Evolutionary conservation across 1,140 invertebrate species (phyloP).

Genomic region (Bombus pascuorum): DNA sequence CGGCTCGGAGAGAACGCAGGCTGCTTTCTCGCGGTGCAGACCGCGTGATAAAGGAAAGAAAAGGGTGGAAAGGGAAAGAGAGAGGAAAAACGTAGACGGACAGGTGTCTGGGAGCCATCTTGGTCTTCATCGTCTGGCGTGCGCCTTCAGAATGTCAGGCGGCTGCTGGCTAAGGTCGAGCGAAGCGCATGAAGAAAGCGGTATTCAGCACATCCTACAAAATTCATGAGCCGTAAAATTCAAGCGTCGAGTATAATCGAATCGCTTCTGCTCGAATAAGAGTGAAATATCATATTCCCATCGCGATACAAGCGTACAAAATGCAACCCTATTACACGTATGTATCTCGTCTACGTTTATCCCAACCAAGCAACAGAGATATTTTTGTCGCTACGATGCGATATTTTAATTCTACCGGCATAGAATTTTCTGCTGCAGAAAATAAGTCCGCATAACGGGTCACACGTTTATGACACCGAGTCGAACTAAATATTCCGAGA

Average conservation of each 20-base stretch:
- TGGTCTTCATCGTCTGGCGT: neutral
- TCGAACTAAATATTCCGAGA: too few species aligned
- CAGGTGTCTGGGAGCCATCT: conserved; percentile 42
- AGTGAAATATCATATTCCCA: conserved; percentile 34
- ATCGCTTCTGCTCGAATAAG: conserved; percentile 13
- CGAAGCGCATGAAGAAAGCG: conserved; percentile 22
- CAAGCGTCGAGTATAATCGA: conserved; percentile 35
- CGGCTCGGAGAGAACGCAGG: neutral
- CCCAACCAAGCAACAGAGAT: too few species aligned
- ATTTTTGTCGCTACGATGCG: too few species aligned
- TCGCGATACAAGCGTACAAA: neutral
- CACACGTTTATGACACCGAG: too few species aligned
- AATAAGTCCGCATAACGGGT: too few species aligned
- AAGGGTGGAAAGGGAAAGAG: neutral
- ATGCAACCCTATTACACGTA: too few species aligned
- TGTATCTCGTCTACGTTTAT: too few species aligned
- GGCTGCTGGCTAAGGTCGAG: conserved; percentile 19
- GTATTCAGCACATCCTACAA: conserved; percentile 50
- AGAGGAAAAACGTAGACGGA: conserved; percentile 14
- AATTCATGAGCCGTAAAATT: conserved; percentile 59
- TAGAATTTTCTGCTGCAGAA: too few species aligned
- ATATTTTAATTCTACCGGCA: too few species aligned
- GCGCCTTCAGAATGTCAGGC: conserved; percentile 32
- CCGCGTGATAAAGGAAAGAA: neutral
- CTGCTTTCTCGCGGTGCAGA: neutral